phyloP scores from a whole-genome alignment of 2,113 vertebrate species.

The Picathartes gymnocephalus region DNA sequence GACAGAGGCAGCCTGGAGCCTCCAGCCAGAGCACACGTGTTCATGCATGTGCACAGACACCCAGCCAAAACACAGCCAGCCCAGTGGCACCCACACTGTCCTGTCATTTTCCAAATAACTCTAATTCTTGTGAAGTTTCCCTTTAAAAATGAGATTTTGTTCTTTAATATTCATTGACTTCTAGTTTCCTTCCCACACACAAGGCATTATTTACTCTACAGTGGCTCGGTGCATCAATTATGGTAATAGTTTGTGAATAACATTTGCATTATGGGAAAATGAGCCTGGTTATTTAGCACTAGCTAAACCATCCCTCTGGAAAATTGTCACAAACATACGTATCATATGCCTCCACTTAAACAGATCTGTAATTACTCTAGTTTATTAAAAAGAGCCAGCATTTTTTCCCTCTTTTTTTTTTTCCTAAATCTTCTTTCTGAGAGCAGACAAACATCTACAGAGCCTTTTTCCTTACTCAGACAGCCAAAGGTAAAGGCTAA shows the following conservation, averaged over 20 bases:
- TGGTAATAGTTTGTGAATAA: slow-evolving; percentile 75
- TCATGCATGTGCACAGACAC: neutral
- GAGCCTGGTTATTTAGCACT: slow-evolving; percentile 70
- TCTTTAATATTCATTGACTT: slow-evolving; percentile 78
- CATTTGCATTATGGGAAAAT: slow-evolving; percentile 76
- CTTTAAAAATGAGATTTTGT: slow-evolving; percentile 68
- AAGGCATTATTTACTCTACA: slow-evolving; percentile 75
- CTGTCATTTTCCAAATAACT: slow-evolving; percentile 35
- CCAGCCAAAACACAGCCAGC: neutral
- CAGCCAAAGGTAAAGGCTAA: neutral
- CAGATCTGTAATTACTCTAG: slow-evolving; percentile 54
- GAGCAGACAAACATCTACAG: neutral
- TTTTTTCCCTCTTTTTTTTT: accelerated
- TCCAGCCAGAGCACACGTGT: accelerated
- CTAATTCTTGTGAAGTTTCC: slow-evolving; percentile 49
- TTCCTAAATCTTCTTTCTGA: neutral
- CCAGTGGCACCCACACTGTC: neutral
- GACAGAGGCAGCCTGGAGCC: neutral
- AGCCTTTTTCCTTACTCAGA: neutral
- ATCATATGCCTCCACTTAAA: slow-evolving; percentile 67
- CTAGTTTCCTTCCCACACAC: slow-evolving; percentile 69
- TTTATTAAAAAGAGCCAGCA: slow-evolving; percentile 14
- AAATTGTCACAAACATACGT: slow-evolving; percentile 72
- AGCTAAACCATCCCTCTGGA: slow-evolving; percentile 68
- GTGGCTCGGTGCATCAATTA: slow-evolving; percentile 77